Base-by-base conservation (phyloP, 1,140 invertebrate species). In the Drosophila serrata region DNA sequence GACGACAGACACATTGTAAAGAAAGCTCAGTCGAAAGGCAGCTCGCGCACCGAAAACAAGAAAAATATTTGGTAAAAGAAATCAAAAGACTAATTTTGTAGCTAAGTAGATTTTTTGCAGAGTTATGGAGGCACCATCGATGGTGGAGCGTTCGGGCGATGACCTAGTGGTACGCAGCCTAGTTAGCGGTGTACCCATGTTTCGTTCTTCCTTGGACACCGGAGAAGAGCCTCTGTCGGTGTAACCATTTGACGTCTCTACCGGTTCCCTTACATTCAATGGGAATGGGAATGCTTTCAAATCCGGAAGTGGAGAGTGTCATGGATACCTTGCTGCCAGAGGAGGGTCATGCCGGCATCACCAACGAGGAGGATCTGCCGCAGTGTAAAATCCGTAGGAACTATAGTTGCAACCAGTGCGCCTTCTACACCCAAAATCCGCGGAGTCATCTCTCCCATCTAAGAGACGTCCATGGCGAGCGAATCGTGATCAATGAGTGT, bases 401-500 rank as follows among this genome's bases (percentile, higher is more conserved):
- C 87, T 97, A 97, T 90, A 95, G 94, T 74, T 97, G 96, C 92
- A 93, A 93, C 27, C 94, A 95, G 72, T 98, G 97, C 90, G 93
- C 94, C 46, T 97, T 95, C 85, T 95, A 95, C 85, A 97, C 97
- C 9, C 96, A 96, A 79, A 97, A 97, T 93, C 96, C 97, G 2
- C 94, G 97, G 65, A 94, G 94, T 79, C 97, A 95, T 93, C 93
- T 98, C 5, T 95, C 96, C 77, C 97, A 98, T 92, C 93, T 96
- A 59, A 95, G 95, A 37, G 96, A 97, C 92, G 95, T 95, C 22
- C 97, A 98, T 92, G 94, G 95, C 46, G 95, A 96, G 78, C 95
- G 94, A 77, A 94, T 97, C 45, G 95, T 95, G 75, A 97, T 98
- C 58, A 97, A 96, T 90, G 95, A 97, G 79, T 98, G 97, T 90